phyloP scores from a whole-genome alignment of 2,888 invertebrate species.

The Chalcosyrphus nemorum region DNA sequence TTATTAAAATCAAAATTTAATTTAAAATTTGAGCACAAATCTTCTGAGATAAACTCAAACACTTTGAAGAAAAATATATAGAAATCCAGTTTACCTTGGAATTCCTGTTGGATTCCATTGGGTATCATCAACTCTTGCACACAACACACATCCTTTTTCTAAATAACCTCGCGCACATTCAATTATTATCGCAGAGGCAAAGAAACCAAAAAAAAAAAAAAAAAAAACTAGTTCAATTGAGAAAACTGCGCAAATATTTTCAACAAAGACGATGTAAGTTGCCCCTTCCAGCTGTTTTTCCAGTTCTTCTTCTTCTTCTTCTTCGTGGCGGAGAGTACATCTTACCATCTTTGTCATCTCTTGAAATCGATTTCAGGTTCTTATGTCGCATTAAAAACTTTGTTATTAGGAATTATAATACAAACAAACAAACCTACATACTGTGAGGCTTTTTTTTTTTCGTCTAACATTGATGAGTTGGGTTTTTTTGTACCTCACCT shows the following conservation, averaged over 20 bases:
- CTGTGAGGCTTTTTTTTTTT: not conserved
- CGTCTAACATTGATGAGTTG: not conserved
- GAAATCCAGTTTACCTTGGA: constrained; percentile 46
- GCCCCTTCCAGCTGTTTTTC: constrained; percentile 27
- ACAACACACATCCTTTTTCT: constrained; percentile 6
- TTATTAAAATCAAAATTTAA: not conserved
- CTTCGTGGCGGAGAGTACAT: constrained; percentile 9
- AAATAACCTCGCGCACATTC: not conserved
- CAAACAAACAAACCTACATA: too few relatives aligned
- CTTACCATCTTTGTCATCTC: constrained; percentile 23
- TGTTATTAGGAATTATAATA: not conserved
- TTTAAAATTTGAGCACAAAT: not conserved
- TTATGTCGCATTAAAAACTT: constrained; percentile 27
- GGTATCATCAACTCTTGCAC: not conserved
- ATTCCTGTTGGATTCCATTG: constrained; percentile 22
- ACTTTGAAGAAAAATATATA: not conserved
- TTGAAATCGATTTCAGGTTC: constrained; percentile 48
- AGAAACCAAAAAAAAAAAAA: not conserved
- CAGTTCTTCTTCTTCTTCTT: constrained; percentile 50
- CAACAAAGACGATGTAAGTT: constrained; percentile 1
- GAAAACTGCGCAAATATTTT: constrained; percentile 28
- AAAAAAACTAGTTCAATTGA: constrained; percentile 18
- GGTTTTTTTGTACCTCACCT: not conserved
- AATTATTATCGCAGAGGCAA: not conserved
- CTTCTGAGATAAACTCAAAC: not conserved